phyloP scores from a whole-genome alignment of 2,113 vertebrate genomes.

The Ellobius talpinus region DNA sequence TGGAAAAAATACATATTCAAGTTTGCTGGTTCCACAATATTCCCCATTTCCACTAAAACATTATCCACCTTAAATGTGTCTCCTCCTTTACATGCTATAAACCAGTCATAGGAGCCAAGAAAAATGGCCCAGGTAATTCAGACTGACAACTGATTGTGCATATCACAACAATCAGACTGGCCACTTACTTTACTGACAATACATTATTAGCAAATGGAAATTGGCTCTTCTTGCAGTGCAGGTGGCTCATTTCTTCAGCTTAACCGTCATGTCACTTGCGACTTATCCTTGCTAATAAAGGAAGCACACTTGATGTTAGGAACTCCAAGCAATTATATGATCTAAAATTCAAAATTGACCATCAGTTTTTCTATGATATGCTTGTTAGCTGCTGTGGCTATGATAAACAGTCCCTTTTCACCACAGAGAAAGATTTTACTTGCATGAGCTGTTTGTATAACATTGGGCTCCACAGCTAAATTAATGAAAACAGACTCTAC shows the following conservation, averaged over 20 bases:
- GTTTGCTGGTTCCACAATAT: not conserved
- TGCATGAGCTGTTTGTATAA: not conserved
- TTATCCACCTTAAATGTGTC: not conserved
- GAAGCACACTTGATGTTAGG: not conserved
- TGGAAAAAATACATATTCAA: not conserved
- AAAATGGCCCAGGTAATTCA: conserved; percentile 67
- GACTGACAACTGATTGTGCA: conserved; percentile 47
- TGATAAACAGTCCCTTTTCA: not conserved
- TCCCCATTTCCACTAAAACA: conserved; percentile 12
- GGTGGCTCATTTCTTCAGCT: conserved; percentile 63
- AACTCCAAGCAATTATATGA: conserved; percentile 14
- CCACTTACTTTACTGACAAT: conserved; percentile 48
- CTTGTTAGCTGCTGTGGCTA: not conserved
- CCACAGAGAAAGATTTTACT: not conserved
- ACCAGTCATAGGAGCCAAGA: conserved; percentile 18
- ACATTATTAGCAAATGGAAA: conserved; percentile 61
- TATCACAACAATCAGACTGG: not conserved
- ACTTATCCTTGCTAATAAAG: conserved; percentile 35
- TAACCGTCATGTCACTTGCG: conserved; percentile 13
- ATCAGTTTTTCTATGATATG: not conserved
- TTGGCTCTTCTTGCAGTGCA: not conserved
- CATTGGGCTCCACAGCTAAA: not conserved
- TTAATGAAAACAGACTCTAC: not conserved
- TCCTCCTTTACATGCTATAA: not conserved
- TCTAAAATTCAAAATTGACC: conserved; percentile 48